These are phyloP conservation scores for Eupeodes luniger DNA, from an alignment of 2,888 invertebrate genomes.

Conservation along the genomic window DNA sequence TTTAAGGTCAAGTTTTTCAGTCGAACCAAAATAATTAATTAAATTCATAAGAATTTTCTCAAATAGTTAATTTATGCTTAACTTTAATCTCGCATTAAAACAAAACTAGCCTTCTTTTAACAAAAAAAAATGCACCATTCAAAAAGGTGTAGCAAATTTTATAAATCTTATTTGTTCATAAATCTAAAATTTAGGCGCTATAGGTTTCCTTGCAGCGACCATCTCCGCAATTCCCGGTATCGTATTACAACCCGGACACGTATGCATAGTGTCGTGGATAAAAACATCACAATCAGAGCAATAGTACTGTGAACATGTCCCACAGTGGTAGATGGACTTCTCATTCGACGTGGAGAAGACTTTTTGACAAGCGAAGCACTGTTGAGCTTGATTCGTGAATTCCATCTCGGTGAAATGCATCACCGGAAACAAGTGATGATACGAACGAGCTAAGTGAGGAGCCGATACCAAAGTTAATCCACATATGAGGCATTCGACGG, in stretches of 20 bases:
- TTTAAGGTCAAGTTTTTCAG: too few species aligned
- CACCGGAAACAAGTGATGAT: conserved; percentile 98
- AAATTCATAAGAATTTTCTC: too few species aligned
- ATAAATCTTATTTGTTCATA: not conserved
- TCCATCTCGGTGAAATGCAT: conserved; percentile 91
- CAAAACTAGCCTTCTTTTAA: too few species aligned
- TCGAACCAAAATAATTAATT: too few species aligned
- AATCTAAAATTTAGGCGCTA: conserved; percentile 75
- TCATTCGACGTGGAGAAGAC: conserved; percentile 85
- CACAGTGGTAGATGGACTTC: conserved; percentile 93
- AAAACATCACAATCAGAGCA: conserved; percentile 98
- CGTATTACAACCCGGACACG: conserved; percentile 98
- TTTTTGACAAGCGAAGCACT: conserved; percentile 91
- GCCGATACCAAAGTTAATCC: conserved; percentile 98
- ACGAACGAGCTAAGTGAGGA: conserved; percentile 98
- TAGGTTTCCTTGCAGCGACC: conserved; percentile 80
- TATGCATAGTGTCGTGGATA: conserved; percentile 96
- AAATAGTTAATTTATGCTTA: too few species aligned
- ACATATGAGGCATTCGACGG: conserved; percentile 98
- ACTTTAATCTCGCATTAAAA: too few species aligned
- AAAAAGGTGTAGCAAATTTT: not conserved
- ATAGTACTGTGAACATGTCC: conserved; percentile 91
- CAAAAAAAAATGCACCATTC: not conserved
- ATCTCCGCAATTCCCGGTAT: conserved; percentile 83
- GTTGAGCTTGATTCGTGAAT: conserved; percentile 86